Base-by-base conservation (phyloP, 2,797 vertebrate species). In the Epinephelus coioides region DNA sequence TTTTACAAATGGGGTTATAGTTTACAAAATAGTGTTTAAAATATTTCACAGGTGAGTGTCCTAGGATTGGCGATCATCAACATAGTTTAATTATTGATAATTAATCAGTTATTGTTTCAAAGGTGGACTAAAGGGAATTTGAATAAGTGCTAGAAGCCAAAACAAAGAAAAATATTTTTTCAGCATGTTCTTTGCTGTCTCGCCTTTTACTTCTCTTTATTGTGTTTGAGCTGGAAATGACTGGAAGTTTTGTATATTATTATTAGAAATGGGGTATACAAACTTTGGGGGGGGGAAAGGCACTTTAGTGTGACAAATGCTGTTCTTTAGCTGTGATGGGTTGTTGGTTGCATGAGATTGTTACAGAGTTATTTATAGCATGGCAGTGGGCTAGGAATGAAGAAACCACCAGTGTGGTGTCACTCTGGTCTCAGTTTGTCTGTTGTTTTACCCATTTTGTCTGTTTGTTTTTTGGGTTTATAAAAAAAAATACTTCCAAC, bases 291-390 rank as follows among this genome's bases (percentile, higher is more conserved):
- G 30, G 30, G 6, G 40, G 69, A 77, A 70, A 51, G 56, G 79
- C 78, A 86, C 80, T 89, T 84, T 66, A 89, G 68, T 74, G 63
- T 81, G 76, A 84, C 71, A 75, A 60, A 85, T 81, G 78, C 72
- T 81, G 54, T 70, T 86, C 19, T 78, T 77, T 60, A 64, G 55
- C 73, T 71, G 38, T 79, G 46, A 78, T 12, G 59, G 53, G 38
- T 70, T 44, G 59, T 77, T 79, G 64, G 81, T 66, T 89, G 92
- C 91, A 92, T 91, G 88, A 68, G 27, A 84, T 67, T 86, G 77
- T 81, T 78, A 40, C 54, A 67, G 62, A 46, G 62, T 84, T 86
- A 87, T 88, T 76, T 75, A 71, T 74, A 86, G 89, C 91, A 88
- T 90, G 87, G 64, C 70, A 79, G 56, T 78, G 76, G 78, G 73